phyloP scores from a whole-genome alignment of 2,113 vertebrate species.

The Mirza zaza region DNA sequence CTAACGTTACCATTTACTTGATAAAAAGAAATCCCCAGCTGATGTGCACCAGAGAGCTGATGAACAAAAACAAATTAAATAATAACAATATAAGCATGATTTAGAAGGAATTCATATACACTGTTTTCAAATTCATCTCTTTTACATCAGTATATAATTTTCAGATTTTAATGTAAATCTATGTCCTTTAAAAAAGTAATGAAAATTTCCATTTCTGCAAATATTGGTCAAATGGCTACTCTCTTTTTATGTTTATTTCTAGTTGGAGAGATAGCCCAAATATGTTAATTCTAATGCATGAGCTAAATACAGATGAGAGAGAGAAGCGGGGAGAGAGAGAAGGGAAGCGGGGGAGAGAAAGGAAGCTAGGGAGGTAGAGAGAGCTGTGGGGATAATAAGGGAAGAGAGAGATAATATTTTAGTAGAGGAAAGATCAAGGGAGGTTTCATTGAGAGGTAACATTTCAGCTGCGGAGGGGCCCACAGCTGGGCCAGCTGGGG shows the following conservation, averaged over 20 bases:
- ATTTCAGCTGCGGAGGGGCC: constrained; percentile 2
- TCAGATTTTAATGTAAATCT: not conserved
- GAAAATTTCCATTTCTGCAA: not conserved
- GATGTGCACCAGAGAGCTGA: not conserved
- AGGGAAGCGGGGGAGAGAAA: too few relatives aligned
- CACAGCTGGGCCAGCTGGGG: constrained; percentile 46
- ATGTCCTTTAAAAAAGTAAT: not conserved
- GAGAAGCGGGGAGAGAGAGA: not conserved
- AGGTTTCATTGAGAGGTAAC: not conserved
- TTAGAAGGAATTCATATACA: not conserved
- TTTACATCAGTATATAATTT: not conserved
- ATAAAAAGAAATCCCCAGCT: not conserved
- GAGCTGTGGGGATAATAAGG: not conserved
- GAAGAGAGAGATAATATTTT: not conserved
- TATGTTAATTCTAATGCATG: not conserved
- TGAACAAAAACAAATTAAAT: constrained; percentile 1
- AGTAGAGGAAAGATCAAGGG: not conserved
- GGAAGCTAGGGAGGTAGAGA: not conserved
- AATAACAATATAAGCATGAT: not conserved
- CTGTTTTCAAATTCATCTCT: not conserved
- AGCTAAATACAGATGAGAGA: not conserved
- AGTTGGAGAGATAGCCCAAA: not conserved
- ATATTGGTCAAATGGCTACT: not conserved
- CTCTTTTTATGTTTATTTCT: not conserved
- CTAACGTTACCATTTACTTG: not conserved